These are phyloP conservation scores for Berghia stephanieae DNA, from an alignment of 1,140 invertebrate genomes.

Conservation along the genomic window DNA sequence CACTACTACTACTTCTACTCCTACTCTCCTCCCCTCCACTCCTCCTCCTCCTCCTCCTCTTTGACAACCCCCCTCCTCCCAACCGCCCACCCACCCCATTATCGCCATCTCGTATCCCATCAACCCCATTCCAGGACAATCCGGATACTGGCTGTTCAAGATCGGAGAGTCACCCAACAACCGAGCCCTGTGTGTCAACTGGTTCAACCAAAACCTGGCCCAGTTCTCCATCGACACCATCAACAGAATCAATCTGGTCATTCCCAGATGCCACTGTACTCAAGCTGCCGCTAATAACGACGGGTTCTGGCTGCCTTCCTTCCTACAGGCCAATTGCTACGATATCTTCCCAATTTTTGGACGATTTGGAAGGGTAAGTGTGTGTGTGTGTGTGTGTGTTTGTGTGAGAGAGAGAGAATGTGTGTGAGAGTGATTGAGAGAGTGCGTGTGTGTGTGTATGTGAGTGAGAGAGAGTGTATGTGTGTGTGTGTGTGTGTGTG, in stretches of 20 bases:
- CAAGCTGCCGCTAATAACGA: neutral
- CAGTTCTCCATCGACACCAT: neutral
- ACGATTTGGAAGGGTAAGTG: constrained; percentile 12
- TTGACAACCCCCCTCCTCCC: neutral
- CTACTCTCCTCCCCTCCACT: neutral
- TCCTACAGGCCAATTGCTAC: constrained; percentile 5
- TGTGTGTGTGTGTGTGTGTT: constrained; percentile 1
- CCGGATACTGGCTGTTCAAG: neutral
- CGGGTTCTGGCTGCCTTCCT: neutral
- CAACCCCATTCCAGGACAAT: neutral
- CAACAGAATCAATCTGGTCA: neutral
- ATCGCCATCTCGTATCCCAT: constrained; percentile 12
- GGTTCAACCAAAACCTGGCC: neutral
- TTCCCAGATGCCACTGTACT: constrained; percentile 12
- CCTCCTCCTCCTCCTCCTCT: neutral
- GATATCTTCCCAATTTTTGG: constrained; percentile 4
- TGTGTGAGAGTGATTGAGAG: too few species aligned
- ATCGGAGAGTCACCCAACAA: neutral
- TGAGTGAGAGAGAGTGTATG: too few species aligned
- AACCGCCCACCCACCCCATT: neutral
- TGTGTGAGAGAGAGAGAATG: too few species aligned
- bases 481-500: too few species aligned
- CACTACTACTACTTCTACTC: neutral
- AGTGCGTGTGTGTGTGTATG: too few species aligned
- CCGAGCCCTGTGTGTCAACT: neutral